Conservation (phyloP, 1,140 invertebrate genomes). For the Sogatella furcifera region DNA sequence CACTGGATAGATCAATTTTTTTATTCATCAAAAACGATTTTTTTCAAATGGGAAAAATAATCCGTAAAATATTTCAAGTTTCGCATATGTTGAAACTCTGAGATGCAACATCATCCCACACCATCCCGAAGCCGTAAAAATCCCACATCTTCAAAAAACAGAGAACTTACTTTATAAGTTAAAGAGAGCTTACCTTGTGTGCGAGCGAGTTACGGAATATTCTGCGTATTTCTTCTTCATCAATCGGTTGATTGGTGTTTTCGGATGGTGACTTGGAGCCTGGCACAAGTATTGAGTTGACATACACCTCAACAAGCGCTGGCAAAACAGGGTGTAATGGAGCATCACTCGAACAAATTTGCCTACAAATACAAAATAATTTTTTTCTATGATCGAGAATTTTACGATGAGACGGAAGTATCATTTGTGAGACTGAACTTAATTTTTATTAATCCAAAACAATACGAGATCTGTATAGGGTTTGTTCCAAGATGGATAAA, state of each 20-base stretch:
- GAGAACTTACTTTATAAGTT: too few species aligned
- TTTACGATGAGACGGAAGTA: neutral
- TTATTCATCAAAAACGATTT: too few species aligned
- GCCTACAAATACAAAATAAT: slow-evolving; percentile 37
- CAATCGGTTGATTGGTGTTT: slow-evolving; percentile 79
- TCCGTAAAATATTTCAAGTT: too few species aligned
- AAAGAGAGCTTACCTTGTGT: slow-evolving; percentile 13
- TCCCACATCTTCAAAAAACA: neutral
- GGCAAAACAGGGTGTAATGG: slow-evolving; percentile 90
- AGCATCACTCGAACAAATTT: slow-evolving; percentile 74
- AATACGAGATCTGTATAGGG: too few species aligned
- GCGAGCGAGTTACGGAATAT: slow-evolving; percentile 69
- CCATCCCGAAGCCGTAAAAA: too few species aligned
- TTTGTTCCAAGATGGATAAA: too few species aligned
- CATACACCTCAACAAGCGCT: slow-evolving; percentile 88
- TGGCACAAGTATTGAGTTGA: slow-evolving; percentile 81
- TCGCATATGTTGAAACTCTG: too few species aligned
- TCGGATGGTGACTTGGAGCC: slow-evolving; percentile 47
- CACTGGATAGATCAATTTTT: too few species aligned
- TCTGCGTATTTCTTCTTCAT: slow-evolving; percentile 76
- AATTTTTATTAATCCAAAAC: too few species aligned
- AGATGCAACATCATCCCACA: too few species aligned
- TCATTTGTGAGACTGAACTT: too few species aligned
- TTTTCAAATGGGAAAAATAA: too few species aligned
- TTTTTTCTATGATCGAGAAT: neutral